These are phyloP conservation scores for Delichon dasypus DNA, from an alignment of 2,797 vertebrate species.

Conservation along the genomic window DNA sequence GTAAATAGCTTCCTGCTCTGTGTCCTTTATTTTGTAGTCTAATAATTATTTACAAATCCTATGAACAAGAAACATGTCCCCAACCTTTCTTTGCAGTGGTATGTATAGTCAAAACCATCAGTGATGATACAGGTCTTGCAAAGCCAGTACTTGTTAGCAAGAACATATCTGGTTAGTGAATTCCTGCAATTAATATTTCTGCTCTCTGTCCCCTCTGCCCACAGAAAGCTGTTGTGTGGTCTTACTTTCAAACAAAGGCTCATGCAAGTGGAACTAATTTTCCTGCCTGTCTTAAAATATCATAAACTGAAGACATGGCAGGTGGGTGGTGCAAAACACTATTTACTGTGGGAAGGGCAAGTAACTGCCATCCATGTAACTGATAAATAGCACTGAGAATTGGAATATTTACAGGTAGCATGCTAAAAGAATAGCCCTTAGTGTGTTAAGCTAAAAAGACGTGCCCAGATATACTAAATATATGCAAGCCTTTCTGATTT, in stretches of 20 bases:
- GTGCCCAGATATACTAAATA: not conserved
- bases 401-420: accelerated
- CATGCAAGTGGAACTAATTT: not conserved
- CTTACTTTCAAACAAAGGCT: conserved; percentile 12
- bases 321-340: not conserved
- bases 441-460: not conserved
- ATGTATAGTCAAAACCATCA: not conserved
- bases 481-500: not conserved
- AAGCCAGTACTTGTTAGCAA: not conserved
- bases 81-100: not conserved
- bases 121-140: not conserved
- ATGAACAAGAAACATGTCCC: not conserved
- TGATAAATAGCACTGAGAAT: not conserved
- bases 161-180: not conserved
- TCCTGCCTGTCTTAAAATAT: not conserved
- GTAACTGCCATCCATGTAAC: not conserved
- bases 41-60: conserved; percentile 16
- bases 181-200: not conserved
- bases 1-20: not conserved
- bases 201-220: not conserved
- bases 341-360: not conserved
- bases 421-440: not conserved
- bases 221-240: not conserved
- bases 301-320: not conserved
- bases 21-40: not conserved